A percentile compares a stretch with the other conserved stretches of the same genome.
phyloP scores from a whole-genome alignment of 2,113 vertebrate genomes.

The Pachycephala philippinensis region DNA sequence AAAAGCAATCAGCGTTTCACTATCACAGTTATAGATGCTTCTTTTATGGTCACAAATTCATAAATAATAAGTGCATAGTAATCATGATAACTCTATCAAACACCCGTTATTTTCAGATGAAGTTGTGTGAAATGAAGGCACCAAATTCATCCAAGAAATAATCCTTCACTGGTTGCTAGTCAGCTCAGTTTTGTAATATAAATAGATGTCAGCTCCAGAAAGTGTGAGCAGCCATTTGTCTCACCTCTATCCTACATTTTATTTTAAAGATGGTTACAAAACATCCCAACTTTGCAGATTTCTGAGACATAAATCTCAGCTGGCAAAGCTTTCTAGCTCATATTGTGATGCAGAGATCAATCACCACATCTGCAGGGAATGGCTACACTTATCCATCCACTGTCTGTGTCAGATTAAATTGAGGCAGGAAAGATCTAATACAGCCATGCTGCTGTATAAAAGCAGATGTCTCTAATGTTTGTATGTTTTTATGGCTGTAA shows the following conservation, averaged over 20 bases:
- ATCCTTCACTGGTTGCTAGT: not conserved
- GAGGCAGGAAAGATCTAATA: not conserved
- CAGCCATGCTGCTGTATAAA: not conserved
- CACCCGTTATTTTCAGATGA: not conserved
- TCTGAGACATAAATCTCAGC: not conserved
- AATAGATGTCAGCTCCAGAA: not conserved
- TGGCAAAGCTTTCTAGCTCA: not conserved
- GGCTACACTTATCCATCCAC: not conserved
- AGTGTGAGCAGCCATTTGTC: not conserved
- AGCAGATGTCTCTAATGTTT: not conserved
- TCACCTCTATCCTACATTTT: not conserved
- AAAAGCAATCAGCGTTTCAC: not conserved
- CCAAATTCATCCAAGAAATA: not conserved
- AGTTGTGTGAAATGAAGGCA: not conserved
- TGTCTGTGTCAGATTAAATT: not conserved
- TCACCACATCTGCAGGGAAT: not conserved
- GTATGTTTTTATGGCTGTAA: not conserved
- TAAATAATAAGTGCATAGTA: not conserved
- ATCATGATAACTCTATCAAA: not conserved
- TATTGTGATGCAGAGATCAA: not conserved
- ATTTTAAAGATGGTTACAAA: not conserved
- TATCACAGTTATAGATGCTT: not conserved
- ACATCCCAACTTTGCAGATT: not conserved
- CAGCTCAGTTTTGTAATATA: not conserved
- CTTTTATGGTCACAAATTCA: not conserved